Conservation (phyloP, 2,797 vertebrate species). For the Cygnus olor region DNA sequence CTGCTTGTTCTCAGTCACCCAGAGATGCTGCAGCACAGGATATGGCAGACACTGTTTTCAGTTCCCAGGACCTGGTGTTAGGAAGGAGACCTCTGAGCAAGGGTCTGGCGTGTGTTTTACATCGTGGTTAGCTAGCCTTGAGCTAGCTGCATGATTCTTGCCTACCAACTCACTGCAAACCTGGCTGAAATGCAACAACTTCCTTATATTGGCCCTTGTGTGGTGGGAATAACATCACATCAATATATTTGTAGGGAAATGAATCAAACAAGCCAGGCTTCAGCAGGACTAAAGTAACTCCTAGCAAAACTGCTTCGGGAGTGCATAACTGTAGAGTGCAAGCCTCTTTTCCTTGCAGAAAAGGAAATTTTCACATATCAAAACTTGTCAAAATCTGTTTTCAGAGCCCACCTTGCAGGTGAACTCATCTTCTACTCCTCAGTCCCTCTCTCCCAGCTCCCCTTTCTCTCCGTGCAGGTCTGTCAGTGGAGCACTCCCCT, state of each 20-base stretch:
- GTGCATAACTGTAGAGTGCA: rapidly evolving
- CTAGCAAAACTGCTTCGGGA: not conserved
- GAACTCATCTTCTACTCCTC: not conserved
- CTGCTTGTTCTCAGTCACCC: not conserved
- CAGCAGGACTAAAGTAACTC: not conserved
- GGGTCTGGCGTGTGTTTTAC: not conserved
- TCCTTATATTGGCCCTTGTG: not conserved
- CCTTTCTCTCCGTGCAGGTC: not conserved
- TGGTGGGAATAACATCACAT: not conserved
- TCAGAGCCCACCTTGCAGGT: not conserved
- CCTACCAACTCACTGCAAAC: not conserved
- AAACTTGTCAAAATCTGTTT: not conserved
- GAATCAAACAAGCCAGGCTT: not conserved
- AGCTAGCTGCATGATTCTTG: not conserved
- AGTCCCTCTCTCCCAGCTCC: not conserved
- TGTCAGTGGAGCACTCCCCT: not conserved
- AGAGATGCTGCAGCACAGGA: not conserved
- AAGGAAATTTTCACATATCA: not conserved
- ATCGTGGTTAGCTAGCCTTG: not conserved
- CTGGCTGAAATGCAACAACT: not conserved
- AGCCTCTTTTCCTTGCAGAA: not conserved
- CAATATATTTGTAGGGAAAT: not conserved
- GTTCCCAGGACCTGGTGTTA: not conserved
- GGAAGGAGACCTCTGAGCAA: not conserved
- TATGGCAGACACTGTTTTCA: not conserved